Evolutionary conservation across 1,140 invertebrate species (phyloP), one percentile per base, ranked within the genome.

Genomic region (Aphis gossypii): DNA sequence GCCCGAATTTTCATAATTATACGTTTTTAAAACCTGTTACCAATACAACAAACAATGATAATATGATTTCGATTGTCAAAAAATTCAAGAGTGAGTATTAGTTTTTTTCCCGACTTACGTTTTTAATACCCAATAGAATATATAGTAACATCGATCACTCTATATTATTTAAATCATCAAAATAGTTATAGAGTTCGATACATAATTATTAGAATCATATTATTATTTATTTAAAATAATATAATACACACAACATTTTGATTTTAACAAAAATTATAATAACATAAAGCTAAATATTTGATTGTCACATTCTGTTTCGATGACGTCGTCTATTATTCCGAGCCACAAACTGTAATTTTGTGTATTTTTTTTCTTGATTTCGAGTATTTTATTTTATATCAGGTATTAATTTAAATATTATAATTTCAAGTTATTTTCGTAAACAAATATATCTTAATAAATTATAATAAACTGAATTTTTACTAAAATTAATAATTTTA

Each of bases 1-100:
- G 30, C 60, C n/a, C 0, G 30, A 76, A n/a, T 76, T 76, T 76
- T 76, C 60, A 76, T 76, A n/a, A 76, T 76, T 76, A 76, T 76
- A 76, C n/a, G 60, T 76, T 76, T 76, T 76, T 76, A 76, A 76
- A 76, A 76, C 60, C 60, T 76, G 60, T 76, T 76, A 76, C 60
- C n/a, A 35, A 76, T 76, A 76, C 30, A 76, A 76, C 5, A n/a
- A 76, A 76, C 60, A 76, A 76, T 76, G 30, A 18, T 76, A 76
- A 76, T 18, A 76, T 18, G 14, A 76, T 76, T 76, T 76, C 30
- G n/a, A n/a, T 76, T 76, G 60, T 76, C 60, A 76, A 76, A 76
- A 76, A 76, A 76, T 2, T 18, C 60, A 18, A 76, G n/a, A 76
- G 60, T 76, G 60, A 76, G 18, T 35, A 76, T 76, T 18, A n/a